These are phyloP conservation scores for Zaprionus gabonicus DNA, from an alignment of 1,140 invertebrate genomes.

Conservation along the genomic window DNA sequence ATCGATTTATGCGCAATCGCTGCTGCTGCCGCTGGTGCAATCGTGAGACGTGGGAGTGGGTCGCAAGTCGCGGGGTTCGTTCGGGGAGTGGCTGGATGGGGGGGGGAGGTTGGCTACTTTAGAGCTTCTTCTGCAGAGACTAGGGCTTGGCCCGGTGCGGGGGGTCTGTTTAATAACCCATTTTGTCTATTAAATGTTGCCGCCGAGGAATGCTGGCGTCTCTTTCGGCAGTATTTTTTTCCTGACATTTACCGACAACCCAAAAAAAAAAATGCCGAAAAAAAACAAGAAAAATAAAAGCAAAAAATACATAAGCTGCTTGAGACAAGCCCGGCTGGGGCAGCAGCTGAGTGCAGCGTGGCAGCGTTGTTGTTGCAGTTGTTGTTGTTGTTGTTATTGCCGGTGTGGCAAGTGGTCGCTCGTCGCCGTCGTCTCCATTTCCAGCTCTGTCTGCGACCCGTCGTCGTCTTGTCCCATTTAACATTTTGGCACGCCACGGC, in stretches of 20 bases:
- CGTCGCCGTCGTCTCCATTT: conserved; percentile 2
- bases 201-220: conserved; percentile 48
- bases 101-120: background rate
- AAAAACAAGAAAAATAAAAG: conserved; percentile 17
- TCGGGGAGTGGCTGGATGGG: background rate
- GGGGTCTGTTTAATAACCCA: conserved; percentile 46
- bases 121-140: conserved; percentile 15
- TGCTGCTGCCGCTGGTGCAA: background rate
- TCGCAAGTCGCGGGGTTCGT: background rate
- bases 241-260: conserved; percentile 58
- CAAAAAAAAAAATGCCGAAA: background rate
- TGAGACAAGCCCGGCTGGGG: conserved; percentile 10
- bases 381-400: conserved; percentile 9
- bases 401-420: conserved; percentile 62
- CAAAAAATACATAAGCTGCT: conserved; percentile 8
- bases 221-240: conserved; percentile 42
- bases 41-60: conserved; percentile 8
- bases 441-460: conserved; percentile 19
- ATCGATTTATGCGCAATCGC: conserved; percentile 14
- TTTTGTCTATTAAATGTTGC: conserved; percentile 55
- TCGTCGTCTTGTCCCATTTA: conserved; percentile 66
- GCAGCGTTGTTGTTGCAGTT: background rate
- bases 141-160: background rate
- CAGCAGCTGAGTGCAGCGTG: conserved; percentile 21
- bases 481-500: conserved; percentile 59